phyloP scores from a whole-genome alignment of 2,113 vertebrate genomes.

The Dromiciops gliroides region DNA sequence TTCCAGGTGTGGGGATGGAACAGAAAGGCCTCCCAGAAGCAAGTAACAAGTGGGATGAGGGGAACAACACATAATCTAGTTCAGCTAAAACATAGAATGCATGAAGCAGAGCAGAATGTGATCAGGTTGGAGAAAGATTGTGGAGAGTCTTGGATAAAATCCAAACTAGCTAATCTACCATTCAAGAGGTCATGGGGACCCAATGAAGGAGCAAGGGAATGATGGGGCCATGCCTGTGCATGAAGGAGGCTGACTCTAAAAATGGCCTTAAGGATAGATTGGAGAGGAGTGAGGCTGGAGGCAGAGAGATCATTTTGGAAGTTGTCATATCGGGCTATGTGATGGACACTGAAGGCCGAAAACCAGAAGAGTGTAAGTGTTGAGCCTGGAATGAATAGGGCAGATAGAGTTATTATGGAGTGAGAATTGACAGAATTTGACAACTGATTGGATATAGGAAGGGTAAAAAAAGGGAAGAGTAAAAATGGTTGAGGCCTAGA shows the following conservation, averaged over 20 bases:
- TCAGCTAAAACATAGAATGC: neutral
- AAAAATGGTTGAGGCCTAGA: neutral
- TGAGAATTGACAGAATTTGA: neutral
- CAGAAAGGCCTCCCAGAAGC: neutral
- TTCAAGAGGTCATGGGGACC: neutral
- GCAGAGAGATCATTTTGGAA: neutral
- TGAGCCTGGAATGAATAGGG: neutral
- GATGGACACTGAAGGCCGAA: neutral
- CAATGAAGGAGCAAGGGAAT: neutral
- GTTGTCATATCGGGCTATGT: neutral
- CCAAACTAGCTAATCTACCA: neutral
- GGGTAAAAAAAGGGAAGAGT: too few species aligned
- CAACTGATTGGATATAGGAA: neutral
- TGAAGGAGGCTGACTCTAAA: neutral
- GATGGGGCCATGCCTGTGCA: neutral
- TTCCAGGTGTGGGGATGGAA: neutral
- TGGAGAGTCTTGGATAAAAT: neutral
- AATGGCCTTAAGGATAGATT: neutral
- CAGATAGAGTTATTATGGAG: neutral
- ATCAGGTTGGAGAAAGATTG: neutral
- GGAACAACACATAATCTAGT: neutral
- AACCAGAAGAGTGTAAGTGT: neutral
- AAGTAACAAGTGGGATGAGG: too few species aligned
- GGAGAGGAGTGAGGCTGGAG: neutral
- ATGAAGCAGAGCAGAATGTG: neutral